phyloP scores from a whole-genome alignment of 2,888 invertebrate genomes.

The Eupithecia subfuscata region DNA sequence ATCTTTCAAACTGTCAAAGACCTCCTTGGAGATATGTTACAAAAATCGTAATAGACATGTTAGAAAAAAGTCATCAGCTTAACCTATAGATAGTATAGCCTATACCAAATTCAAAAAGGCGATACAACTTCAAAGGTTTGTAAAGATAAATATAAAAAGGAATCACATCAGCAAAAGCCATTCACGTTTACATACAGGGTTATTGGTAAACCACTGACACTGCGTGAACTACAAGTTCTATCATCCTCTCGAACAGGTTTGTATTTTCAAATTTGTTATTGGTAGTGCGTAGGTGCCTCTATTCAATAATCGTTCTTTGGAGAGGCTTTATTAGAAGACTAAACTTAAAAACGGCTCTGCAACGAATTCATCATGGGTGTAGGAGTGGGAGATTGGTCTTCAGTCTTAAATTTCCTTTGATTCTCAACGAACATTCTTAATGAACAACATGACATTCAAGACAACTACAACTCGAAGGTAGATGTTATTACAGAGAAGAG shows the following conservation, averaged over 20 bases:
- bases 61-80: neutral
- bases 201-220: too few species aligned
- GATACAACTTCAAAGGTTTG: neutral
- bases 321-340: too few species aligned
- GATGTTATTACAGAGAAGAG: too few species aligned
- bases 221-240: too few species aligned
- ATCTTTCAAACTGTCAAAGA: neutral
- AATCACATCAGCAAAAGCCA: neutral
- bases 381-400: too few species aligned
- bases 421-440: neutral
- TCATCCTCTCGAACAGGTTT: too few species aligned
- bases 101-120: neutral
- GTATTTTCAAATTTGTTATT: too few species aligned
- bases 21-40: neutral
- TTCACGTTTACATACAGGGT: neutral
- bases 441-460: constrained; percentile 32
- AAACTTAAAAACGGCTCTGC: too few species aligned
- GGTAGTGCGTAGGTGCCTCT: too few species aligned
- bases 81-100: neutral
- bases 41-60: neutral
- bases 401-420: neutral
- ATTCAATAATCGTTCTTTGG: too few species aligned
- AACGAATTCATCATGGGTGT: too few species aligned
- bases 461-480: constrained; percentile 53
- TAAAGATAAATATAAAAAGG: neutral